Evolutionary conservation across 92 coral and sea anemone genomes (phyloP).

Genomic region (Porites lobata): DNA sequence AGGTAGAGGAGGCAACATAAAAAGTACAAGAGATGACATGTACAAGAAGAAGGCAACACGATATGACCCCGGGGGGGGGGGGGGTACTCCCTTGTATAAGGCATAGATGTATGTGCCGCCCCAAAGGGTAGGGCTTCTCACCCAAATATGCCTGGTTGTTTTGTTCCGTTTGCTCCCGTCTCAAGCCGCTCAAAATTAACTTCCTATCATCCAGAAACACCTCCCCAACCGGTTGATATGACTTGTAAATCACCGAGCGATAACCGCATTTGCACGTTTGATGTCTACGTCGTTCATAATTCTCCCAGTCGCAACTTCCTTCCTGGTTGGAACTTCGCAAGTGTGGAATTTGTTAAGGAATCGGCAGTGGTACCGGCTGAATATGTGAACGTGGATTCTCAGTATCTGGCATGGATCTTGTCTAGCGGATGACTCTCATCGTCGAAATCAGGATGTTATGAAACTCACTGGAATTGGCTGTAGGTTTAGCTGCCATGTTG

Average conservation of each 20-base stretch:
- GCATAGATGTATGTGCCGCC: too few relatives aligned
- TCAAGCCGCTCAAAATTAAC: constrained; percentile 84
- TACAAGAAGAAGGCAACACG: too few relatives aligned
- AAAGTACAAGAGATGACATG: too few relatives aligned
- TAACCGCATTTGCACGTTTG: constrained; percentile 96
- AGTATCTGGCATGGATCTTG: constrained; percentile 74
- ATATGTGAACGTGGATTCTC: constrained; percentile 92
- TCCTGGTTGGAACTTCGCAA: constrained; percentile 86
- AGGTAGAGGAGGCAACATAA: too few relatives aligned
- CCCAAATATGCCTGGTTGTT: constrained; percentile 55
- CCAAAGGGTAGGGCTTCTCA: too few relatives aligned
- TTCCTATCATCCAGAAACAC: constrained; percentile 86
- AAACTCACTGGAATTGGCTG: not conserved
- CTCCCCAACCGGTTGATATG: constrained; percentile 95
- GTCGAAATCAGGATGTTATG: too few relatives aligned
- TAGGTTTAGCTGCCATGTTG: not conserved
- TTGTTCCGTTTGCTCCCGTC: constrained; percentile 73
- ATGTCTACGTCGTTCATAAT: constrained; percentile 83
- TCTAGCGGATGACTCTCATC: not conserved
- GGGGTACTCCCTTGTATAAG: too few relatives aligned
- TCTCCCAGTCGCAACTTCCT: constrained; percentile 88
- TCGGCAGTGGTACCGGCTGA: constrained; percentile 77
- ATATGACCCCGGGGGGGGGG: too few relatives aligned
- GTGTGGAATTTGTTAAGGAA: constrained; percentile 86
- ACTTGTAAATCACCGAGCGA: constrained; percentile 90